Evolutionary conservation across 1,140 invertebrate species (phyloP), one percentile per base, ranked within the genome.

Genomic region (Samia ricini): DNA sequence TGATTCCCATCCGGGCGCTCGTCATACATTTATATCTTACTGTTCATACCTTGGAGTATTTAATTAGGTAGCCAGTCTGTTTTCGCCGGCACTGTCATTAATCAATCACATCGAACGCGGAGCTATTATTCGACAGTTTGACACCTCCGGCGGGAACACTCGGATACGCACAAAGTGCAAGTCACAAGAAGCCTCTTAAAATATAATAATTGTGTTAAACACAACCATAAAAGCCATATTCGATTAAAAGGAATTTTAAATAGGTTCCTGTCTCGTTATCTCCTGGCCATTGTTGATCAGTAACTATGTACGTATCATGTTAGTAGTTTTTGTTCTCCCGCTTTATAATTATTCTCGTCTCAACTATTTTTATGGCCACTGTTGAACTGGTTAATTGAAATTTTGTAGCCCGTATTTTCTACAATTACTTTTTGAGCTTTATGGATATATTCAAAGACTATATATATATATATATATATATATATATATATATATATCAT

Each of bases 161-260:
- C 64, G 71, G 66, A 64, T 73, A 69, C 74, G 70, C 68, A 50
- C 71, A 79, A 90, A 88, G 68, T 87, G 90, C 86, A 89, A 91
- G 89, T 91, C 90, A 91, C 78, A 91, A 63, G 72, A 68, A 76
- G 74, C 88, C 89, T 91, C 85, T 91, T 90, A 89, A 90, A 91
- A 90, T 89, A 90, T 91, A 90, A 91, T 90, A 91, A 91, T 91
- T 87, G 87, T 90, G 89, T 91, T 91, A 91, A 91, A 91, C 83
- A 90, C 83, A 81, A 83, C 80, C 85, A 89, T 87, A 91, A 91
- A 90, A 88, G 75, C 87, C 83, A 85, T 88, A 83, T 90, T 86
- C 87, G 84, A 88, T 88, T 87, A 85, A 77, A 49, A 88, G 71
- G 77, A 82, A 85, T 86, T 87, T 89, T 83, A 88, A 88, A 88